Evolutionary conservation across 2,113 vertebrate genomes (phyloP), one percentile per base, ranked within the genome.

Genomic region (Sapajus apella): DNA sequence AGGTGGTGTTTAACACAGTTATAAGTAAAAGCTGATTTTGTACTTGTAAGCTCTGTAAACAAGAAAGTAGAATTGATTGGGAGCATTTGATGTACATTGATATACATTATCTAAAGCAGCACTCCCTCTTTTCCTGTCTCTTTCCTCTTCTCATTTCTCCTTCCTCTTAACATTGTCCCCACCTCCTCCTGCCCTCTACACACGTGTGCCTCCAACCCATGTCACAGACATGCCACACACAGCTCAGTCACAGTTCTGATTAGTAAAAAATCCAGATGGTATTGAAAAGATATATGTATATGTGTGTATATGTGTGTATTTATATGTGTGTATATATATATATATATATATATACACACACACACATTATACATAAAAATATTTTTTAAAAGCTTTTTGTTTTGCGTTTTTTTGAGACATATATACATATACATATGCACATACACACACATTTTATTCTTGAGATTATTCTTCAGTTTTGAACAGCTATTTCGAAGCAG

Each of bases 1-100:
- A 98, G 95, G 94, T 97, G 96, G 94, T 93, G 82, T 97, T 98
- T 98, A 98, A 98, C 98, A 97, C 95, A 95, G 83, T 97, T 90
- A 5, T 91, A 98, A 98, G 96, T 90, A 98, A 98, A 96, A 96
- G 96, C 94, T 89, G 93, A 61, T 94, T 97, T 73, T 17, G 58
- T 92, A 70, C 96, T 97, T 93, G 23, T 0, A 0, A 85, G 43
- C 80, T 96, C 87, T 94, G 61, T 92, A 96, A 97, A 93, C 94
- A 97, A 97, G 79, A 94, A 88, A 79, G 87, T 93, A 37, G 61
- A 96, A 86, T 80, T 81, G 93, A 92, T 95, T 45, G 21, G 90
- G 58, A 96, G 87, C 40, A 23, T 55, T 64, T 80, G 27, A 2
- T 55, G 94, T 79, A 16, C 77, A 75, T 18, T 47, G 81, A 72